Base-by-base conservation (phyloP, 2,113 vertebrate genomes). In the Apteryx owenii region DNA sequence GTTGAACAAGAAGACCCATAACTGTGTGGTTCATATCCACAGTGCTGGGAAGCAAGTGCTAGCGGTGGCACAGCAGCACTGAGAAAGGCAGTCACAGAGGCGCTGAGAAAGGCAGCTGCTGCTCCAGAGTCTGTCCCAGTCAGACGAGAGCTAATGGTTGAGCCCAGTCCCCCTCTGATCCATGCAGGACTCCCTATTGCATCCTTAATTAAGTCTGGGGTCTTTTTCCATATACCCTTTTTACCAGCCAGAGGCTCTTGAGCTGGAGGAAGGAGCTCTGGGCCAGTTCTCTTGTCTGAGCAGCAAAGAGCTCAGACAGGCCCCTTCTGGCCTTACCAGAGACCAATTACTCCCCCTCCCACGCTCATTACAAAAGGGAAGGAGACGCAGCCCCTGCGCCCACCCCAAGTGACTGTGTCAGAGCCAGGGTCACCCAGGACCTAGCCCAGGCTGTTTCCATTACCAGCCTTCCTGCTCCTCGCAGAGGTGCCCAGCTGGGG, bases 321-420 rank as follows among this genome's bases (percentile, higher is more conserved):
- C 88, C 91, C 94, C 94, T 93, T 91, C 94, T 95, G 94, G 94
- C 81, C 5, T 6, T 5, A 19, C 48, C 65, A 17, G 20, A 42
- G 15, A 20, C 26, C 93, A 78, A 93, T 93, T 93, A 64, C 40
- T 56, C 13, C 84, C 81, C 53, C 46, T 77, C 9, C 7, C 70
- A 40, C 79, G 22, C 76, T 79, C 65, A 73, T 89, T 85, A 69
- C 16, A 15, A 48, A 21, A 0, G 20, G 31, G 64, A 44, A 50
- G 79, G 75, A 79, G 18, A 21, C 2, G 29, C 8, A 3, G 38
- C 29, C 50, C 77, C 80, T 12, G 38, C 29, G 7, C 73, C 73
- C 78, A 25, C 48, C 72, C 66, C 69, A n/a, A 75, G 86, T 73
- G 42, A 62, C 62, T 40, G 38, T 15, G 7, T 2, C 3, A 7